phyloP scores from a whole-genome alignment of 37 sponge, comb jelly and placozoan species.

The Geodia barretti region DNA sequence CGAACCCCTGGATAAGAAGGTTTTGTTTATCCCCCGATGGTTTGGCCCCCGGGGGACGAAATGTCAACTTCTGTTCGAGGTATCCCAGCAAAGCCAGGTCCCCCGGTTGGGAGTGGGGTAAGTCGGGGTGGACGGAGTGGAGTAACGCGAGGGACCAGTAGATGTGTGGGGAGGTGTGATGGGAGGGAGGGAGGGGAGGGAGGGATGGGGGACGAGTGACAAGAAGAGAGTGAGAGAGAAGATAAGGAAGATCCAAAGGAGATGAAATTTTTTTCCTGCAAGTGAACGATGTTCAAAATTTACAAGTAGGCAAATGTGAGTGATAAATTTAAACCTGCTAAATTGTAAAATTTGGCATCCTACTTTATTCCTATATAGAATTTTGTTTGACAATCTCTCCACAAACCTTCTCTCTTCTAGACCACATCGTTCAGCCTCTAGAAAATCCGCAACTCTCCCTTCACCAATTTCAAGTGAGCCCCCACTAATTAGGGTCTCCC shows the following conservation, averaged over 20 bases:
- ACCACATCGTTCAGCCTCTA: background rate
- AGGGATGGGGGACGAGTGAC: conserved; percentile 9
- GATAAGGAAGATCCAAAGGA: conserved; percentile 19
- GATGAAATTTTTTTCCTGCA: no score
- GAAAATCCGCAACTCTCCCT: background rate
- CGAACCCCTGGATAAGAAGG: background rate
- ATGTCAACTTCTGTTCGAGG: background rate
- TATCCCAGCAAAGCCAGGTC: background rate
- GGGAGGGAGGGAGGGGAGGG: background rate
- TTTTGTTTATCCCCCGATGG: background rate
- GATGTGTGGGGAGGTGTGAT: conserved; percentile 4
- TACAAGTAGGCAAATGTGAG: no score
- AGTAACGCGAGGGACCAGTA: conserved; percentile 32
- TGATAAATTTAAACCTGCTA: no score
- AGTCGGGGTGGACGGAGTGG: background rate
- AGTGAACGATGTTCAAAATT: no score
- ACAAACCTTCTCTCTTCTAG: background rate
- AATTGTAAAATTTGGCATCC: no score
- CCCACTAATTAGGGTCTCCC: background rate
- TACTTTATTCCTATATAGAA: no score
- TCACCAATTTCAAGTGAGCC: background rate
- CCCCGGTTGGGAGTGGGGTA: background rate
- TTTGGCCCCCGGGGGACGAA: background rate
- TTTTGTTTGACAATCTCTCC: background rate
- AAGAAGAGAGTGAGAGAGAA: conserved; percentile 31